A percentile compares a stretch with the other conserved stretches of the same genome.
These are phyloP conservation scores for Tyto alba DNA, from an alignment of 2,113 vertebrate species.

Conservation along the genomic window DNA sequence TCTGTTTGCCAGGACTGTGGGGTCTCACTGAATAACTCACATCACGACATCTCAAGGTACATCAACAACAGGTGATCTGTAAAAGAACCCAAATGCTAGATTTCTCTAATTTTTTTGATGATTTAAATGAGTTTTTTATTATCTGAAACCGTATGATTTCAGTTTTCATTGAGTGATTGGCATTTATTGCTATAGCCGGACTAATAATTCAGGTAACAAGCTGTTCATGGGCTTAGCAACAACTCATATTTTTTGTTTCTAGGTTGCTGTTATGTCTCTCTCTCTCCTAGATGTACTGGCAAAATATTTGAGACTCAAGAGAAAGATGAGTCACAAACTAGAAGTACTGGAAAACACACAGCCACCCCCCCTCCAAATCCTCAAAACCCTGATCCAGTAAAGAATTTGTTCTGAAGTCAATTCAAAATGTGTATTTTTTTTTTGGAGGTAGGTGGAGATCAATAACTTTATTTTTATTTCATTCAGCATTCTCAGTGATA, in stretches of 20 bases:
- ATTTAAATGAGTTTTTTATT: background rate
- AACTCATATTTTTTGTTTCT: background rate
- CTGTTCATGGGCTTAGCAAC: background rate
- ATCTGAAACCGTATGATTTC: background rate
- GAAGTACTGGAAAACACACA: background rate
- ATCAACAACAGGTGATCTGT: background rate
- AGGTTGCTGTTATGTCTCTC: background rate
- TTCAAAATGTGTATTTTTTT: background rate
- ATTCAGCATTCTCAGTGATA: background rate
- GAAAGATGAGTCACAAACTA: background rate
- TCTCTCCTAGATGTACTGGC: background rate
- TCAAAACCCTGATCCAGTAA: background rate
- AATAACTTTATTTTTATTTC: background rate
- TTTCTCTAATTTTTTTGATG: background rate
- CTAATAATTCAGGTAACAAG: background rate
- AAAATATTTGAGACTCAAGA: background rate
- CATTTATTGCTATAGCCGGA: background rate
- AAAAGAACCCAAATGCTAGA: background rate
- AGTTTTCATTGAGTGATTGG: background rate
- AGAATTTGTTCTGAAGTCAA: background rate
- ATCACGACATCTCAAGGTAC: background rate
- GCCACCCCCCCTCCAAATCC: background rate
- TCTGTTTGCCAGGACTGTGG: background rate
- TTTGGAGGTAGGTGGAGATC: background rate
- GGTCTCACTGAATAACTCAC: background rate